These are phyloP conservation scores for Noctua comes DNA, from an alignment of 2,888 invertebrate species.

Conservation along the genomic window DNA sequence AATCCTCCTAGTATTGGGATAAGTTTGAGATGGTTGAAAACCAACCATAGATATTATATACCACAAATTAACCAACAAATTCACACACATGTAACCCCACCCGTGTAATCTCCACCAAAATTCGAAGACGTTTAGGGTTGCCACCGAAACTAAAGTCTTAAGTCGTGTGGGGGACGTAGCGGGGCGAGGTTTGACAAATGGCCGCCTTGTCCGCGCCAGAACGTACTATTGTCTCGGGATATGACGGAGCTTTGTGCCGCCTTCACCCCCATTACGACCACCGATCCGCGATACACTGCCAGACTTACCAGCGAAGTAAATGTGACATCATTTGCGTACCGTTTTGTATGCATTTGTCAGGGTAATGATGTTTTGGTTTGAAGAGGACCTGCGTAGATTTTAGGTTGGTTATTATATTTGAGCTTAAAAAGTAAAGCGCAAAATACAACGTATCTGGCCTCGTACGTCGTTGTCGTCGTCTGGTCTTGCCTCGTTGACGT, in stretches of 20 bases:
- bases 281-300: slow-evolving; percentile 47
- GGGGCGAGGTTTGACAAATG: slow-evolving; percentile 68
- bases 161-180: slow-evolving; percentile 50
- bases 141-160: slow-evolving; percentile 49
- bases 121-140: slow-evolving; percentile 59
- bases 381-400: neutral
- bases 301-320: slow-evolving; percentile 42
- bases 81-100: slow-evolving; percentile 1
- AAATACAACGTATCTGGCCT: neutral
- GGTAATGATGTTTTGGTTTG: slow-evolving; percentile 9
- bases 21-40: neutral
- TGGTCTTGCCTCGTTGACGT: neutral
- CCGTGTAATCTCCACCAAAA: slow-evolving; percentile 31
- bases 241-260: slow-evolving; percentile 70
- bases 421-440: neutral
- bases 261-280: slow-evolving; percentile 53
- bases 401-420: neutral
- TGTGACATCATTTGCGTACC: slow-evolving; percentile 50
- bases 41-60: neutral
- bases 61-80: slow-evolving; percentile 8
- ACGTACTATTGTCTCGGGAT: slow-evolving; percentile 71
- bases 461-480: neutral
- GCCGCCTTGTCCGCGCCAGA: slow-evolving; percentile 65
- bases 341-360: slow-evolving; percentile 42
- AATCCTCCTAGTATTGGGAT: neutral